phyloP scores from a whole-genome alignment of 2,888 invertebrate species.

The Epistrophella euchroma region DNA sequence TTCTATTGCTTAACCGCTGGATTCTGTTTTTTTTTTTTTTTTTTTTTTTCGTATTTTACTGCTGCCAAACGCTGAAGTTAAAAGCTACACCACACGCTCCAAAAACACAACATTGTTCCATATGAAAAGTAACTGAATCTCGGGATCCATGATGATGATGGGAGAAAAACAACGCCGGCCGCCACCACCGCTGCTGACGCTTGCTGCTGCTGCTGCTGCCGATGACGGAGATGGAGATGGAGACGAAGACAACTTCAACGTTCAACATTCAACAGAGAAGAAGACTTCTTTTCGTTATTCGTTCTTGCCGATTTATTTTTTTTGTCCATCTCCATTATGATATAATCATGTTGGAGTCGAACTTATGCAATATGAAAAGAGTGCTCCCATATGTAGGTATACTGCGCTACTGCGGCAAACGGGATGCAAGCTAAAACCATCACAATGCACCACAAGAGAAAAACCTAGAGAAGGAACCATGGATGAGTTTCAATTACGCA shows the following conservation, averaged over 20 bases:
- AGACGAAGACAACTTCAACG: slow-evolving; percentile 22
- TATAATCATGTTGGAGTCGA: slow-evolving; percentile 61
- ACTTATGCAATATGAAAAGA: slow-evolving; percentile 72
- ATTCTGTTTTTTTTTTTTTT: slow-evolving; percentile 12
- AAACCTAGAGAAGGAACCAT: slow-evolving; percentile 38
- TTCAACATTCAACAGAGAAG: slow-evolving; percentile 10
- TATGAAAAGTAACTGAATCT: slow-evolving; percentile 68
- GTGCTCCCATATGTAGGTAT: slow-evolving; percentile 41
- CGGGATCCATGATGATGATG: slow-evolving; percentile 12
- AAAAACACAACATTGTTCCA: slow-evolving; percentile 26
- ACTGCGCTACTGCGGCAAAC: neutral
- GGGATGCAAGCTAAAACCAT: slow-evolving; percentile 9
- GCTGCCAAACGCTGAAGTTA: neutral
- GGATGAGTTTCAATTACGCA: slow-evolving; percentile 72
- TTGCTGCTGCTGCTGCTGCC: neutral
- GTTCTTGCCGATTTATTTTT: slow-evolving; percentile 31
- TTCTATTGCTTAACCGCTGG: slow-evolving; percentile 61
- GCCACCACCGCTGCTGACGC: neutral
- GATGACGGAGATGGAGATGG: neutral
- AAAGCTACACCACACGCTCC: slow-evolving; percentile 20
- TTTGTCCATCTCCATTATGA: slow-evolving; percentile 71
- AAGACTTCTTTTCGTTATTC: slow-evolving; percentile 51
- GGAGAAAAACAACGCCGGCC: slow-evolving; percentile 8
- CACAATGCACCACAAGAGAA: slow-evolving; percentile 7
- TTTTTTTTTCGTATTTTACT: neutral